Conservation (phyloP, 1,140 invertebrate genomes). For the Lordiphosa stackelbergi region DNA sequence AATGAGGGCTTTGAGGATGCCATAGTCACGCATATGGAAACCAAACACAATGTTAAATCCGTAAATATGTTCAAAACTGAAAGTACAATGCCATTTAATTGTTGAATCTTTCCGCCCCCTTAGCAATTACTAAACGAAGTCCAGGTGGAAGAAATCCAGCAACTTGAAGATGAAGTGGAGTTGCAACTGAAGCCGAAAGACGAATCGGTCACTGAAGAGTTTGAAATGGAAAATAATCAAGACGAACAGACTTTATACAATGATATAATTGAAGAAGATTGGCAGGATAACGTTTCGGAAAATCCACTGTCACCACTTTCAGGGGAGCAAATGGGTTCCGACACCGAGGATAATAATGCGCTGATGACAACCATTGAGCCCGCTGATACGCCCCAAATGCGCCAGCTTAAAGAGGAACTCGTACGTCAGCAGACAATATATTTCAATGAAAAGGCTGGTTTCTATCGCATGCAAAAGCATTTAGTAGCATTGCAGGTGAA, state of each 20-base stretch:
- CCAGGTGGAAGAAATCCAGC: too few species aligned
- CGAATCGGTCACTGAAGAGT: constrained; percentile 7
- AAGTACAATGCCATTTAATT: too few species aligned
- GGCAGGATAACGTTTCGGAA: constrained; percentile 12
- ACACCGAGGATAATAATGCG: constrained; percentile 32
- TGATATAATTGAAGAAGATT: constrained; percentile 37
- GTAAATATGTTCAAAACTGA: too few species aligned
- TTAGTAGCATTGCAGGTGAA: constrained; percentile 53
- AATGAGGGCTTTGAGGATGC: constrained; percentile 19
- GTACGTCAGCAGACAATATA: constrained; percentile 54
- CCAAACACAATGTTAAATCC: not conserved
- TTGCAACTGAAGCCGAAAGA: too few species aligned
- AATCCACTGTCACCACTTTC: constrained; percentile 27
- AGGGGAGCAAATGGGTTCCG: constrained; percentile 7
- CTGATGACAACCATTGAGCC: constrained; percentile 27
- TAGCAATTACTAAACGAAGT: too few species aligned
- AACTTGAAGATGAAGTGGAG: too few species aligned
- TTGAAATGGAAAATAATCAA: constrained; percentile 6
- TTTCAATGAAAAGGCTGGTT: constrained; percentile 53
- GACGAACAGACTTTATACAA: constrained; percentile 28
- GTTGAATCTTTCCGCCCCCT: too few species aligned
- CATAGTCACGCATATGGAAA: constrained; percentile 23
- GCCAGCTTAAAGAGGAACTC: constrained; percentile 47
- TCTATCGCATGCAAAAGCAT: constrained; percentile 63
- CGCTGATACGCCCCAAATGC: constrained; percentile 29